Percentiles rank a stretch among this genome's conserved stretches.
Evolutionary conservation across 1,140 invertebrate genomes (phyloP).

Genomic region (Cyrtorhinus lividipennis): DNA sequence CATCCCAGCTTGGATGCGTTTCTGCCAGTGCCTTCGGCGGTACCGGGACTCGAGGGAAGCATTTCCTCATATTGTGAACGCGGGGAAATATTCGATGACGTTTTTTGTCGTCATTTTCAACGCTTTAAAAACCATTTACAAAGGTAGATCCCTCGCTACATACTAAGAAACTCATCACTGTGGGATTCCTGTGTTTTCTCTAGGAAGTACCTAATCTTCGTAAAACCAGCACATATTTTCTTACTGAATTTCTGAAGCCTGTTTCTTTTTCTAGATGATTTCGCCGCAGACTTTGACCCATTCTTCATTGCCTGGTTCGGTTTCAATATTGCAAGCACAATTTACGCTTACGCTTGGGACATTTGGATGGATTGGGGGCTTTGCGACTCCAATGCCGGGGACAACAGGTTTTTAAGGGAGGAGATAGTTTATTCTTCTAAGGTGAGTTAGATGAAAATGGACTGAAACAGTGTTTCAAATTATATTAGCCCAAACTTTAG

Average conservation of each 20-base stretch:
- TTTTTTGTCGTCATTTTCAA: slow-evolving; percentile 59
- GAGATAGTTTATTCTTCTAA: slow-evolving; percentile 63
- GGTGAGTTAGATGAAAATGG: slow-evolving; percentile 28
- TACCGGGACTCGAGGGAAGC: slow-evolving; percentile 47
- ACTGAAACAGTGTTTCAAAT: slow-evolving; percentile 1
- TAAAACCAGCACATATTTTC: too few relatives aligned
- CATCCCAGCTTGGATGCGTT: slow-evolving; percentile 74
- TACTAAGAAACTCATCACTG: too few relatives aligned
- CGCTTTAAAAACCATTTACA: slow-evolving; percentile 39
- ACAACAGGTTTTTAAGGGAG: slow-evolving; percentile 64
- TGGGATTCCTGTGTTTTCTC: too few relatives aligned
- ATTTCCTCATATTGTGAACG: slow-evolving; percentile 61
- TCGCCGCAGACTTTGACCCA: slow-evolving; percentile 44
- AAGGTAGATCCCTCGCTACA: slow-evolving; percentile 33
- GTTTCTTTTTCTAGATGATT: slow-evolving; percentile 35
- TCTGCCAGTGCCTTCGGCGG: slow-evolving; percentile 69
- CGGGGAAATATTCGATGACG: slow-evolving; percentile 68
- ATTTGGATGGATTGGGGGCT: slow-evolving; percentile 98
- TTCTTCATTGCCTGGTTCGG: slow-evolving; percentile 69
- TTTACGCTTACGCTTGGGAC: slow-evolving; percentile 87
- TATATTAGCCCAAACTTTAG: background rate
- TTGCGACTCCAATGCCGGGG: slow-evolving; percentile 71
- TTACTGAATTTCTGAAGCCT: too few relatives aligned
- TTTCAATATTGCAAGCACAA: slow-evolving; percentile 57
- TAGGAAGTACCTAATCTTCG: too few relatives aligned